These are phyloP conservation scores for Panonychus citri DNA, from an alignment of 1,140 invertebrate species.

Conservation along the genomic window DNA sequence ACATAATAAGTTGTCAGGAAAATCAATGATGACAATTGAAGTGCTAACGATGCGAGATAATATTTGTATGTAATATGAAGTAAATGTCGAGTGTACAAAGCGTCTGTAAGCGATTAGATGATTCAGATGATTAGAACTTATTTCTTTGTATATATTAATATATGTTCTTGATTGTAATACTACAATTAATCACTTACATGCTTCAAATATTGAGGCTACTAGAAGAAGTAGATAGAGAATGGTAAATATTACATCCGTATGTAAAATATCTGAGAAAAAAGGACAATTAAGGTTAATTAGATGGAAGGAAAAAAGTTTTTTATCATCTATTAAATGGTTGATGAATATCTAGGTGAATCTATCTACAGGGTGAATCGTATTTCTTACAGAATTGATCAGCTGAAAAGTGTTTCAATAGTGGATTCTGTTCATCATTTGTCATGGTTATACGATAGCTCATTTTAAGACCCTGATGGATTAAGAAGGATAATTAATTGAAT, in stretches of 20 bases:
- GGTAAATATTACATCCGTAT: conserved; percentile 23
- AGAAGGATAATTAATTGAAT: not conserved
- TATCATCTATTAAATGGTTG: not conserved
- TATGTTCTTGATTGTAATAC: not conserved
- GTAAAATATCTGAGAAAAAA: conserved; percentile 23
- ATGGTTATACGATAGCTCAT: conserved; percentile 42
- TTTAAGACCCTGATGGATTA: conserved; percentile 32
- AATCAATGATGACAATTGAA: conserved; percentile 34
- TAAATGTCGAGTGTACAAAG: conserved; percentile 21
- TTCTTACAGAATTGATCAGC: conserved; percentile 74
- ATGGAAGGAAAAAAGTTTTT: not conserved
- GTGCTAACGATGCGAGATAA: conserved; percentile 42
- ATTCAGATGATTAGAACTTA: not conserved
- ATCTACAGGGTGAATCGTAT: not conserved
- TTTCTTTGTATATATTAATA: not conserved
- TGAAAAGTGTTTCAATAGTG: conserved; percentile 55
- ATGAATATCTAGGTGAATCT: not conserved
- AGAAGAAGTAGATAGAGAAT: conserved; percentile 20
- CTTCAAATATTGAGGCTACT: conserved; percentile 17
- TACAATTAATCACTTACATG: conserved; percentile 17
- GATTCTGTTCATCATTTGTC: conserved; percentile 55
- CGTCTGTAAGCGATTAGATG: not conserved
- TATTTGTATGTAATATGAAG: conserved; percentile 69
- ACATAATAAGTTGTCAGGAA: conserved; percentile 39
- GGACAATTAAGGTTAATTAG: not conserved